Conservation (phyloP, 2,888 invertebrate species). For the Spodoptera picta region DNA sequence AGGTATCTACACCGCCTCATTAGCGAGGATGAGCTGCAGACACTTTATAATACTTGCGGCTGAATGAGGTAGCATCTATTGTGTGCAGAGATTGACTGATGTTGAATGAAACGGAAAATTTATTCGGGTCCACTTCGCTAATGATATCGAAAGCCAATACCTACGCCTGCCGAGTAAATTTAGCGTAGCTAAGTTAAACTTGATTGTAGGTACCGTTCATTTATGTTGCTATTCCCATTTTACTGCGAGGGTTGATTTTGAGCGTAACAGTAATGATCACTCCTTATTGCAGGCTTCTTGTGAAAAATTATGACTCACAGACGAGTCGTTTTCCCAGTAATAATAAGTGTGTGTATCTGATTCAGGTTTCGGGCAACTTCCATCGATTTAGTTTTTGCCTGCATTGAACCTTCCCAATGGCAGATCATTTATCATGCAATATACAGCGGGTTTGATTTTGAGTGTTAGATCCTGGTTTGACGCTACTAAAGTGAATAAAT, state of each 20-base stretch:
- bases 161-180: slow-evolving; percentile 58
- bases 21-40: slow-evolving; percentile 47
- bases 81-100: slow-evolving; percentile 35
- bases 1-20: slow-evolving; percentile 56
- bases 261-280: slow-evolving; percentile 3
- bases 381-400: slow-evolving; percentile 57
- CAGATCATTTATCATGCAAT: slow-evolving; percentile 51
- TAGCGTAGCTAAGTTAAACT: slow-evolving; percentile 46
- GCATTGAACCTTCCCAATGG: slow-evolving; percentile 61
- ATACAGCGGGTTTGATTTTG: slow-evolving; percentile 33
- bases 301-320: slow-evolving; percentile 33
- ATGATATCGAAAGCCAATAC: slow-evolving; percentile 58
- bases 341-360: slow-evolving; percentile 45
- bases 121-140: slow-evolving; percentile 62
- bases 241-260: slow-evolving; percentile 17
- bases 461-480: slow-evolving; percentile 3
- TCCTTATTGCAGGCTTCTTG: slow-evolving; percentile 15
- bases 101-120: slow-evolving; percentile 62
- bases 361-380: slow-evolving; percentile 64
- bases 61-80: slow-evolving; percentile 28
- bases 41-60: slow-evolving; percentile 12
- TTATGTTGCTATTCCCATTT: slow-evolving; percentile 18
- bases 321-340: slow-evolving; percentile 28
- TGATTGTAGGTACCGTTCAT: slow-evolving; percentile 36
- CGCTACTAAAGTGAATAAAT: too few species aligned